Base-by-base conservation (phyloP, 2,113 vertebrate genomes). In the Thoracochromis brauschi region DNA sequence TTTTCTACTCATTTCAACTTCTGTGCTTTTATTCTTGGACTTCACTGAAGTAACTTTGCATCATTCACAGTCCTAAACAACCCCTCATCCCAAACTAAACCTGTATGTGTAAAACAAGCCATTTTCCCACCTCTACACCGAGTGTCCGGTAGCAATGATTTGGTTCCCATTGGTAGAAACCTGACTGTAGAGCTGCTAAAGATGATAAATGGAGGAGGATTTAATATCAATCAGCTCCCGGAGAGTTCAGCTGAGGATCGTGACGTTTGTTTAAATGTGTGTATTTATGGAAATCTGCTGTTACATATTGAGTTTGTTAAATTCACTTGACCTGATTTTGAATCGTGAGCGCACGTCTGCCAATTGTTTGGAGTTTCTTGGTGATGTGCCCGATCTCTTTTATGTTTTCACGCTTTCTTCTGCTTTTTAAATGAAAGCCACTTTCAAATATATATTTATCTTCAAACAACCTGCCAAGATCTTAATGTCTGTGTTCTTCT, bases 221-320 rank as follows among this genome's bases (percentile, higher is more conserved):
- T 33, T 19, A 9, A 33, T 9, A 24, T 73, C 21, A 42, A 45
- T 71, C n/a, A 0, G 7, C 5, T 21, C 35, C 12, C 8, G 1
- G n/a, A 71, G 38, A 73, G 21, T 26, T 3, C 12, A 24, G 8
- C 5, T 42, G 21, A 17, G 40, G 21, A 16, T 40, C n/a, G 9
- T 73, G 68, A 73, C 1, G 4, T 26, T 45, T 8, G n/a, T 45
- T 73, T 26, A 7, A 45, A 73, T 45, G 21, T 45, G 13, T 9
- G 21, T 17, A 47, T 73, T 73, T 73, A 47, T 45, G 40, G 68
- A 0, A 73, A 47, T 73, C 8, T 9, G 40, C 40, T 0, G 2
- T 17, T 73, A 29, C 21, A 3, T 29, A 73, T 47, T 7, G 14
- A 73, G 38, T 73, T 47, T 73, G 8, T 47, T 29, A 45, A 71